Conservation (phyloP, 2,113 vertebrate genomes). For the Chaetura pelagica region DNA sequence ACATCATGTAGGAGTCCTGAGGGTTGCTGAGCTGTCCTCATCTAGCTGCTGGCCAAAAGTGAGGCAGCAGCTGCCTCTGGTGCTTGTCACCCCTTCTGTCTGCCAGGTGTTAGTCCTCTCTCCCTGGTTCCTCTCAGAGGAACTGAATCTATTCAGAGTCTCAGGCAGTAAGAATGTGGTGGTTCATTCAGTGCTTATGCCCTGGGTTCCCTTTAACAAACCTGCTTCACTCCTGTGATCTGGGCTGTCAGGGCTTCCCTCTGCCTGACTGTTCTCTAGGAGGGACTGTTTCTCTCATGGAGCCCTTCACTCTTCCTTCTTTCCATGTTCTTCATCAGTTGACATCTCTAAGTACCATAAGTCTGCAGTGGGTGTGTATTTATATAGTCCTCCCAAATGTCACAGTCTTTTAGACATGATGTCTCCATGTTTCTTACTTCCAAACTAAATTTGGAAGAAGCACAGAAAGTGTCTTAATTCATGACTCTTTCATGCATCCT, state of each 20-base stretch:
- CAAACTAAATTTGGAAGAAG: neutral
- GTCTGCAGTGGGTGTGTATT: neutral
- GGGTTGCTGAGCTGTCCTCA: neutral
- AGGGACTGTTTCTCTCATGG: neutral
- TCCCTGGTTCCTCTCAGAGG: neutral
- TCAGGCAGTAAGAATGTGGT: too few species aligned
- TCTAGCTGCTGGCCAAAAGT: neutral
- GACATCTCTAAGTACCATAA: neutral
- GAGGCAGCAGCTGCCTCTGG: neutral
- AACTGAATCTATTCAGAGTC: neutral
- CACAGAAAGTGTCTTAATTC: neutral
- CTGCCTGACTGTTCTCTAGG: too few species aligned
- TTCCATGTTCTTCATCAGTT: neutral
- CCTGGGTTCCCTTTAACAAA: too few species aligned
- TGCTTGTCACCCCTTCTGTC: neutral
- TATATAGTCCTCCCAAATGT: too few species aligned
- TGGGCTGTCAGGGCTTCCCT: neutral
- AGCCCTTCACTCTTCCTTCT: neutral
- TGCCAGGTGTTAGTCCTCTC: neutral
- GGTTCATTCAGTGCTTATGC: too few species aligned
- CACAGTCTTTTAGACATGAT: neutral
- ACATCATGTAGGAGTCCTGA: neutral
- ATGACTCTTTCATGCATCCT: neutral
- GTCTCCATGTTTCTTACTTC: neutral
- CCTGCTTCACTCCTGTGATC: neutral